phyloP scores from a whole-genome alignment of 2,888 invertebrate genomes.

The Amorpha juglandis region DNA sequence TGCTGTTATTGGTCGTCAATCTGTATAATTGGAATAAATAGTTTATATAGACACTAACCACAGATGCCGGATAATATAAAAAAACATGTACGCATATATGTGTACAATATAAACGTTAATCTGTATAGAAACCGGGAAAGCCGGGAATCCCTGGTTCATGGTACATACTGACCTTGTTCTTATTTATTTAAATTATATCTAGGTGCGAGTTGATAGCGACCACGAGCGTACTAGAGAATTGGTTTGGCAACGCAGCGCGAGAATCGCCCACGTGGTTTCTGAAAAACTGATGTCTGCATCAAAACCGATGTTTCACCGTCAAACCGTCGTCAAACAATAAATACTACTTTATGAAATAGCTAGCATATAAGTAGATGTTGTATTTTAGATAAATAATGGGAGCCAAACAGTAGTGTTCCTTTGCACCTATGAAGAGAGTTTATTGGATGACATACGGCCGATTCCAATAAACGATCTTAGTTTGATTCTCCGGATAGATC shows the following conservation, averaged over 20 bases:
- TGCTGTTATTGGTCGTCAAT: too few relatives aligned
- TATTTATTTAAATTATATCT: not conserved
- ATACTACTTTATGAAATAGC: slow-evolving; percentile 26
- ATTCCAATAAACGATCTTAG: too few relatives aligned
- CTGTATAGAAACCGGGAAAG: too few relatives aligned
- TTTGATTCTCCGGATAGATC: too few relatives aligned
- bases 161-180: slow-evolving; percentile 5
- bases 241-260: slow-evolving; percentile 92
- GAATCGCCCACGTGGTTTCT: slow-evolving; percentile 93
- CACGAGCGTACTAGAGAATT: slow-evolving; percentile 93
- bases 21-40: too few relatives aligned
- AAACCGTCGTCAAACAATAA: slow-evolving; percentile 55
- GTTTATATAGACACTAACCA: too few relatives aligned
- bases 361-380: not conserved
- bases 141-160: too few relatives aligned
- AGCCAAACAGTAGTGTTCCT: slow-evolving; percentile 18
- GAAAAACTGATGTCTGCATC: slow-evolving; percentile 87
- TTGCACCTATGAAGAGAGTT: not conserved
- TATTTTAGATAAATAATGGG: not conserved
- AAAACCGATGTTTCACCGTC: slow-evolving; percentile 73
- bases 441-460: too few relatives aligned
- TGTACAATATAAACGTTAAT: too few relatives aligned
- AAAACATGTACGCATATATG: too few relatives aligned
- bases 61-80: not conserved
- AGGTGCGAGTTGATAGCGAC: slow-evolving; percentile 94